These are phyloP conservation scores for Cyclura pinguis DNA, from an alignment of 2,797 vertebrate genomes.

Conservation along the genomic window DNA sequence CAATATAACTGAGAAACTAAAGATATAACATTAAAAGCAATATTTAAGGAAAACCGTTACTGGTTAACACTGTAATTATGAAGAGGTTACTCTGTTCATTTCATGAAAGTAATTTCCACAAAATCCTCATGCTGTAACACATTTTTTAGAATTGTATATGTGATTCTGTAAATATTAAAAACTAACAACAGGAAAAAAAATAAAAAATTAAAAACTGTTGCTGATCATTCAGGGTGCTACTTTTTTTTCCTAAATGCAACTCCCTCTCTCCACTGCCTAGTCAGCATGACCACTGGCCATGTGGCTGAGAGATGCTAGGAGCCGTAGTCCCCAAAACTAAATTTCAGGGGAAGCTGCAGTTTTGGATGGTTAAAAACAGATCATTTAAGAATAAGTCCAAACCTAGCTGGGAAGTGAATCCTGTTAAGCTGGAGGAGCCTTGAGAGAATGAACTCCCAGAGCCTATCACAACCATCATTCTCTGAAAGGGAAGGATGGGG, in stretches of 20 bases:
- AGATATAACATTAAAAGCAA: conserved; percentile 54
- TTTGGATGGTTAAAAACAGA: too few species aligned
- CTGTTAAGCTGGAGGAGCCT: too few species aligned
- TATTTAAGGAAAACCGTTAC: background rate
- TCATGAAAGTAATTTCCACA: conserved; percentile 5
- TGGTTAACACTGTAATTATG: conserved; percentile 21
- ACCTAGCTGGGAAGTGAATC: too few species aligned
- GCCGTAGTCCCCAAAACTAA: too few species aligned
- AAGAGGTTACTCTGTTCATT: background rate
- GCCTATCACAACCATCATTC: too few species aligned
- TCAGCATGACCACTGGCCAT: too few species aligned
- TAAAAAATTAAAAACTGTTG: background rate
- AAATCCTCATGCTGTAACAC: conserved; percentile 2
- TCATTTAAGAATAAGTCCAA: too few species aligned
- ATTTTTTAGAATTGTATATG: conserved; percentile 5
- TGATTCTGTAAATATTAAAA: conserved; percentile 39
- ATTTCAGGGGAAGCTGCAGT: too few species aligned
- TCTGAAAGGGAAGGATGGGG: background rate
- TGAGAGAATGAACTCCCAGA: too few species aligned
- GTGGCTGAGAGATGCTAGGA: too few species aligned
- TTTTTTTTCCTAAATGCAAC: background rate
- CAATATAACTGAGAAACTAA: conserved; percentile 52
- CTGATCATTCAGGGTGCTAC: background rate
- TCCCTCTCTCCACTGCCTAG: too few species aligned
- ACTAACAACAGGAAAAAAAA: background rate